phyloP scores from a whole-genome alignment of 2,888 invertebrate genomes.

The Sympetrum striolatum region DNA sequence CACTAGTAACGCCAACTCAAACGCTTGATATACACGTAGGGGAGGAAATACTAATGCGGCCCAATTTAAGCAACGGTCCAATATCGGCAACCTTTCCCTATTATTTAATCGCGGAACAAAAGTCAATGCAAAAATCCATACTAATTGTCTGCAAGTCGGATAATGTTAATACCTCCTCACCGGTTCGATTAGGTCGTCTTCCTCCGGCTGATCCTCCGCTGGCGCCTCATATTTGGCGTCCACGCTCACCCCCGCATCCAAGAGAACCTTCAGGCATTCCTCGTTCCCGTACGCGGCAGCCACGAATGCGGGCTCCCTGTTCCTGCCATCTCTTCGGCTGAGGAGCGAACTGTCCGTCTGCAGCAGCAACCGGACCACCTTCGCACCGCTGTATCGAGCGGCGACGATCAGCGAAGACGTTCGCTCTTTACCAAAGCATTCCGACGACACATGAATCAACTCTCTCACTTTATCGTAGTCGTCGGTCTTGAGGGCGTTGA shows the following conservation, averaged over 20 bases:
- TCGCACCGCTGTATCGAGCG: background rate
- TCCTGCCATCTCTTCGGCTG: background rate
- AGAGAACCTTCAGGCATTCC: slow-evolving; percentile 61
- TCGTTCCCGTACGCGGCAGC: slow-evolving; percentile 53
- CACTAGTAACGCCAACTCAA: no score
- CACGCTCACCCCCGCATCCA: background rate
- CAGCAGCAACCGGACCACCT: background rate
- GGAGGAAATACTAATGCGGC: no score
- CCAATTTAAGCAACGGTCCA: no score
- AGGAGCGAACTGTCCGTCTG: background rate
- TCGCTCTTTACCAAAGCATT: background rate
- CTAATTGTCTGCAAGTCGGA: no score
- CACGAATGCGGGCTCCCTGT: background rate
- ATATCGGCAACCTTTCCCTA: no score
- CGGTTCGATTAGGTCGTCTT: no score
- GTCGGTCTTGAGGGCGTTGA: background rate
- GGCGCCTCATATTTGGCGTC: no score
- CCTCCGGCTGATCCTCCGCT: no score
- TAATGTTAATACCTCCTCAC: no score
- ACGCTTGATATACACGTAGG: no score
- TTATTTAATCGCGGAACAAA: no score
- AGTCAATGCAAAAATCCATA: no score
- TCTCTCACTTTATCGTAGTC: background rate
- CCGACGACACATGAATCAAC: background rate
- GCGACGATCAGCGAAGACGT: background rate